Evolutionary conservation across 2,113 vertebrate genomes (phyloP), one percentile per base, ranked within the genome.

Genomic region (Stigmatopora argus): DNA sequence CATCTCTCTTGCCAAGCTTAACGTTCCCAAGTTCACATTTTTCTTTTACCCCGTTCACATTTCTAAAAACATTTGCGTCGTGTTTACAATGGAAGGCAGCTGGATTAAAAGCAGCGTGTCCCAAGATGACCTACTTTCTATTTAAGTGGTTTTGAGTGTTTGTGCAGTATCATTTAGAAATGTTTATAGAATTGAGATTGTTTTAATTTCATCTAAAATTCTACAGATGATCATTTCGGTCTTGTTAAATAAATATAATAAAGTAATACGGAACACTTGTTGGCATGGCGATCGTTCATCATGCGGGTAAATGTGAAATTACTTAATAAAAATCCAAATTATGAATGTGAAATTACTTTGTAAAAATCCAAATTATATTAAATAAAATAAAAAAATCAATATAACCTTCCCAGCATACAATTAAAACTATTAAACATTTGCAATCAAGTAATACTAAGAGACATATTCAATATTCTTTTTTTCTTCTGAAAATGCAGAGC

Each of bases 1-100:
- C 70, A 2, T 65, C 69, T 66, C 71, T 55, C 67, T 56, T 48
- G 69, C 55, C 62, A 68, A 57, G 14, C 21, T 26, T 44, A 66
- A 31, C 45, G 38, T 12, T 67, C 68, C 56, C 4, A 41, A 35
- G 15, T 58, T 58, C 8, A 4, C 9, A 35, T 35, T 59, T 31
- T 41, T 41, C 26, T 62, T 3, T 19, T 23, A 65, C 45, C 47
- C 56, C 62, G 26, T 53, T 51, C 52, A 70, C 44, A 34, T 66
- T 62, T 45, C 26, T 19, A 34, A 2, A 55, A 8, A 64, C 46
- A 31, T 67, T 51, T 41, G 12, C 18, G n/a, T 61, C 9, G 3
- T 51, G 44, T 26, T 52, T 62, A 35, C 31, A 35, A 8, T 9
- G 15, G 21, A 57, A 57, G 26, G 17, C 26, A 21, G 15, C 53